Percentiles rank a stretch among this genome's conserved stretches.
phyloP scores from a whole-genome alignment of 2,113 vertebrate genomes.

The Cercopithecus mona region DNA sequence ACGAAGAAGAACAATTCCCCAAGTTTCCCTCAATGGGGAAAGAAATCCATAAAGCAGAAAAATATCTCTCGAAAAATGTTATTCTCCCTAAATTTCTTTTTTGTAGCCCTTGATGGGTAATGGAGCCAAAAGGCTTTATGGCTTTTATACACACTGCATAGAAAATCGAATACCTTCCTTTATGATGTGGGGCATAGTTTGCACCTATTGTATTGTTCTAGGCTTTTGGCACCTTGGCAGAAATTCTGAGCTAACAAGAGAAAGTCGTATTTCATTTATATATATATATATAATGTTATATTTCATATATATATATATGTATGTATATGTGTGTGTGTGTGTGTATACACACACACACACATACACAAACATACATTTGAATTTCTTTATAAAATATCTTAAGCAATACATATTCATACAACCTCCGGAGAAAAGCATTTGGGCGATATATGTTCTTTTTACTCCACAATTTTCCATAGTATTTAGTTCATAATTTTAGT shows the following conservation, averaged over 20 bases:
- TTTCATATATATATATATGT: too few species aligned
- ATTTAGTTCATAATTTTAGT: not conserved
- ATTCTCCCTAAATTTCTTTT: not conserved
- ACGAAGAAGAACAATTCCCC: not conserved
- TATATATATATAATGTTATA: not conserved
- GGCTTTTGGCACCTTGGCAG: not conserved
- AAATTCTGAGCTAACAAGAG: not conserved
- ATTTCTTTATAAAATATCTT: not conserved
- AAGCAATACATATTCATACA: not conserved
- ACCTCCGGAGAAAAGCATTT: not conserved
- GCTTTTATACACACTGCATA: not conserved
- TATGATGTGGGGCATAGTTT: not conserved
- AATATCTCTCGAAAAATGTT: not conserved
- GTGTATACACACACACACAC: accelerated
- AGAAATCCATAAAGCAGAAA: not conserved
- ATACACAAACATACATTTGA: not conserved
- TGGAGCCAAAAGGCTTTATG: not conserved
- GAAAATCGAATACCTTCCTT: not conserved
- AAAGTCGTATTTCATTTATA: not conserved
- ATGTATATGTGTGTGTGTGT: too few species aligned
- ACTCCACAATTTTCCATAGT: not conserved
- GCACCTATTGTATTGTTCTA: not conserved
- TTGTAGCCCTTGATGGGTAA: not conserved
- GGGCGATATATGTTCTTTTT: not conserved
- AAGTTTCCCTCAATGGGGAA: not conserved